A percentile compares a stretch with the other conserved stretches of the same genome.
Evolutionary conservation across 53 echinoderm and acorn worm genomes (phyloP).

Genomic region (Pentamera pediparva): DNA sequence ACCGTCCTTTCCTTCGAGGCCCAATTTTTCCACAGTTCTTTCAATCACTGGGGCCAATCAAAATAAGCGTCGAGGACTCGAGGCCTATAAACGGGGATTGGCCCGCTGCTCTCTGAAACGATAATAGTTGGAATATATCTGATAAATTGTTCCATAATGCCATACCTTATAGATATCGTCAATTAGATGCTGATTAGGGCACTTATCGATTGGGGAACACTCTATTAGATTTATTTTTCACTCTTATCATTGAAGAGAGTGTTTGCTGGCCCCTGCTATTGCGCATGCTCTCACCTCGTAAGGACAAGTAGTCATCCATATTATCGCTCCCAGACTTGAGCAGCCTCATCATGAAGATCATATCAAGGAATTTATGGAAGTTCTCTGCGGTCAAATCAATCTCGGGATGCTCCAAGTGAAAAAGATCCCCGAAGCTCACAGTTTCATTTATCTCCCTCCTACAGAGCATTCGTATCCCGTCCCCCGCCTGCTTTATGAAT

Average conservation of each 20-base stretch:
- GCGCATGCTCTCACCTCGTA: conserved; percentile 60
- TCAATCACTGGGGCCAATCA: too few species aligned
- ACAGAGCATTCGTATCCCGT: conserved; percentile 64
- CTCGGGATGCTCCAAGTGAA: conserved; percentile 64
- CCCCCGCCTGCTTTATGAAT: conserved; percentile 56
- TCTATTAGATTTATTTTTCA: too few species aligned
- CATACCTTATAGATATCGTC: background rate
- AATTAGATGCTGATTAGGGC: background rate
- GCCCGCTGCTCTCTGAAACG: too few species aligned
- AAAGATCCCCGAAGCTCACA: conserved; percentile 53
- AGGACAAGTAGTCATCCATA: conserved; percentile 32
- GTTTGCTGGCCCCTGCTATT: too few species aligned
- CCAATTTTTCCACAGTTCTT: too few species aligned
- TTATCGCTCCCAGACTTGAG: background rate
- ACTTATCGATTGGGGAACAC: too few species aligned
- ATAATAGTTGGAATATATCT: too few species aligned
- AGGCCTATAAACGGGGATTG: too few species aligned
- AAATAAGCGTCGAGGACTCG: too few species aligned
- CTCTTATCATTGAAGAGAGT: too few species aligned
- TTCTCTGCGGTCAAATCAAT: conserved; percentile 54
- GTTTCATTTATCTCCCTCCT: conserved; percentile 40
- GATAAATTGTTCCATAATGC: too few species aligned
- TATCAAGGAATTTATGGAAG: conserved; percentile 58
- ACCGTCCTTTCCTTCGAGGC: too few species aligned
- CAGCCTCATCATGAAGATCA: conserved; percentile 74